A percentile compares a stretch with the other conserved stretches of the same genome.
Conservation (phyloP, 2,113 vertebrate species). For the Menura novaehollandiae region DNA sequence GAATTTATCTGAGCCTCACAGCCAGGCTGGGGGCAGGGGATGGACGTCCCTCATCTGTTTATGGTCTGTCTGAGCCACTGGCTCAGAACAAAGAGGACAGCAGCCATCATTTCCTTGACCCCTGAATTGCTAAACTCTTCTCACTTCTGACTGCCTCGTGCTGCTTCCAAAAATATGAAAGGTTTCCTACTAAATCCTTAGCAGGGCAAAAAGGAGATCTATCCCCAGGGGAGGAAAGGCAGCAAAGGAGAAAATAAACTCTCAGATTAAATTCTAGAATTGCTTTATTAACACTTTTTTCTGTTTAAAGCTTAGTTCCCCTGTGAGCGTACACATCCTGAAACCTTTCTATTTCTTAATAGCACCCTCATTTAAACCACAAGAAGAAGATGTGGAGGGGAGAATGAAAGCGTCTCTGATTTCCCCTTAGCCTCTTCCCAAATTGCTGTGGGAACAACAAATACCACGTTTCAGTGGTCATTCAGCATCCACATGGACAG, state of each 20-base stretch:
- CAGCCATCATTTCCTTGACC: not conserved
- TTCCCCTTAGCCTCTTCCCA: not conserved
- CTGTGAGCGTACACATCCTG: not conserved
- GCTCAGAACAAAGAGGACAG: not conserved
- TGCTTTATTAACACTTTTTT: slow-evolving; percentile 40
- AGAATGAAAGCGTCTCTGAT: not conserved
- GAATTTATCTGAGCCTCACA: not conserved
- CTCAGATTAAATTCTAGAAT: slow-evolving; percentile 51
- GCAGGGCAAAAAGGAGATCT: not conserved
- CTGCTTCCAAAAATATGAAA: not conserved
- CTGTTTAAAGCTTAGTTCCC: not conserved
- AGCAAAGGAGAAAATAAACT: slow-evolving; percentile 56
- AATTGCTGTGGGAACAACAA: slow-evolving; percentile 51
- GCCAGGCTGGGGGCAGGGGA: not conserved
- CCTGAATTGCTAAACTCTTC: not conserved
- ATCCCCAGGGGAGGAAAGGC: slow-evolving; percentile 9
- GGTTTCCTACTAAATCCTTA: not conserved
- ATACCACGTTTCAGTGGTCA: not conserved
- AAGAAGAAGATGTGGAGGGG: not conserved
- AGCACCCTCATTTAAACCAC: slow-evolving; percentile 8
- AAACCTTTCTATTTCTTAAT: slow-evolving; percentile 12
- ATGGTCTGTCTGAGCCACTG: not conserved
- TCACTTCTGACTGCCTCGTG: not conserved
- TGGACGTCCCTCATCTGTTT: not conserved
- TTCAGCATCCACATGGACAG: not conserved